A percentile compares a stretch with the other conserved stretches of the same genome.
These are phyloP conservation scores for Heliothis subflexa DNA, from an alignment of 1,140 invertebrate species.

Conservation along the genomic window DNA sequence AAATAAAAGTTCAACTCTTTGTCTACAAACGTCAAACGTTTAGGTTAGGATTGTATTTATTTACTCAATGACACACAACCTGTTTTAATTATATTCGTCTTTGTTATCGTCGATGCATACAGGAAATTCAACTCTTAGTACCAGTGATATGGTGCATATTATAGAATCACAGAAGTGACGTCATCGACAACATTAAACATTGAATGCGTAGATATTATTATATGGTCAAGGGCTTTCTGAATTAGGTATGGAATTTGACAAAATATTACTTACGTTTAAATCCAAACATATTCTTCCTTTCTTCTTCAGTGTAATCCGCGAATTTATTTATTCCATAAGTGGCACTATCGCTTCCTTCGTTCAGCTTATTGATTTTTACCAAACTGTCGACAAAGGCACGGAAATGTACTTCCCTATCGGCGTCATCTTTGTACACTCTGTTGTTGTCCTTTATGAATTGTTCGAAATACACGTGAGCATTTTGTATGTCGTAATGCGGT, in stretches of 20 bases:
- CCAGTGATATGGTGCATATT: slow-evolving; percentile 1
- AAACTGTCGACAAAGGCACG: slow-evolving; percentile 62
- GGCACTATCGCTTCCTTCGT: slow-evolving; percentile 45
- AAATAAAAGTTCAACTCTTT: slow-evolving; percentile 3
- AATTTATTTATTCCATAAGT: slow-evolving; percentile 69
- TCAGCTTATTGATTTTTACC: slow-evolving; percentile 63
- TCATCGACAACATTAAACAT: neutral
- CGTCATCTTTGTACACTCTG: slow-evolving; percentile 65
- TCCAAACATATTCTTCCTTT: slow-evolving; percentile 52
- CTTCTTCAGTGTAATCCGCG: slow-evolving; percentile 67
- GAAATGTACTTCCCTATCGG: slow-evolving; percentile 62
- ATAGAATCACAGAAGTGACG: neutral
- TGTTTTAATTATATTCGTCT: neutral
- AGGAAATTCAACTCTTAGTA: neutral
- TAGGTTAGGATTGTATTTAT: too few species aligned
- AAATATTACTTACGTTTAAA: slow-evolving; percentile 1
- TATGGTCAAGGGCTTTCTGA: neutral
- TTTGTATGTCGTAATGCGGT: slow-evolving; percentile 60
- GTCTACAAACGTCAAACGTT: neutral
- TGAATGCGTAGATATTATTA: neutral
- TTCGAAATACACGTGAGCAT: slow-evolving; percentile 62
- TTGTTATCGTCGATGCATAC: neutral
- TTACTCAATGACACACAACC: neutral
- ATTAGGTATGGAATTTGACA: neutral
- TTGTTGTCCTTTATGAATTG: slow-evolving; percentile 63